Percentiles rank a stretch among this genome's conserved stretches.
These are phyloP conservation scores for Todiramphus chloris DNA, from an alignment of 2,113 vertebrate genomes.

Conservation along the genomic window DNA sequence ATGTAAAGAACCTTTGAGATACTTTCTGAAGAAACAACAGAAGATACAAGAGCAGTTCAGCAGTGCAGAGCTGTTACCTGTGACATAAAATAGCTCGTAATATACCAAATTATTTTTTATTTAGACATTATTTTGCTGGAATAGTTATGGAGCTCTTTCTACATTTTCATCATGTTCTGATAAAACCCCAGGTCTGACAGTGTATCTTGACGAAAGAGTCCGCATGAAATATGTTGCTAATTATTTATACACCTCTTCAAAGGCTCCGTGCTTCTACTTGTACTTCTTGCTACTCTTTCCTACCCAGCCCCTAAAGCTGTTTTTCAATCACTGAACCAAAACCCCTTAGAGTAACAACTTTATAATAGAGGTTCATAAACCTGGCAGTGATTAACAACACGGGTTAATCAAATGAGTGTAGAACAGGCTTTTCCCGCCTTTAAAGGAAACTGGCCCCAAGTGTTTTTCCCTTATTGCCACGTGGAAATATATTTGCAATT, in stretches of 20 bases:
- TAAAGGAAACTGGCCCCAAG: conserved; percentile 42
- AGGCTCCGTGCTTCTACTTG: conserved; percentile 50
- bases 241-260: conserved; percentile 74
- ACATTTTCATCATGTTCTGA: conserved; percentile 38
- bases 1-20: not conserved
- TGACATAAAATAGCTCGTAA: not conserved
- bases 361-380: conserved; percentile 62
- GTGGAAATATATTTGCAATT: conserved; percentile 46
- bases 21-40: not conserved
- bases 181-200: conserved; percentile 41
- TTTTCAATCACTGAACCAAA: conserved; percentile 67
- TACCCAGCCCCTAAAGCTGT: conserved; percentile 65
- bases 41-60: not conserved
- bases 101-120: not conserved
- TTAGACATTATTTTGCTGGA: not conserved
- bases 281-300: conserved; percentile 15
- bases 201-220: not conserved
- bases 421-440: conserved; percentile 24
- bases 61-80: not conserved
- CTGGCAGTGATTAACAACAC: conserved; percentile 60
- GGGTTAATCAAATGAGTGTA: conserved; percentile 59
- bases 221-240: conserved; percentile 63
- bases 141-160: not conserved
- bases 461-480: conserved; percentile 6
- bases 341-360: conserved; percentile 64